Conservation (phyloP, 1,140 invertebrate species). For the Harpegnathos saltator region DNA sequence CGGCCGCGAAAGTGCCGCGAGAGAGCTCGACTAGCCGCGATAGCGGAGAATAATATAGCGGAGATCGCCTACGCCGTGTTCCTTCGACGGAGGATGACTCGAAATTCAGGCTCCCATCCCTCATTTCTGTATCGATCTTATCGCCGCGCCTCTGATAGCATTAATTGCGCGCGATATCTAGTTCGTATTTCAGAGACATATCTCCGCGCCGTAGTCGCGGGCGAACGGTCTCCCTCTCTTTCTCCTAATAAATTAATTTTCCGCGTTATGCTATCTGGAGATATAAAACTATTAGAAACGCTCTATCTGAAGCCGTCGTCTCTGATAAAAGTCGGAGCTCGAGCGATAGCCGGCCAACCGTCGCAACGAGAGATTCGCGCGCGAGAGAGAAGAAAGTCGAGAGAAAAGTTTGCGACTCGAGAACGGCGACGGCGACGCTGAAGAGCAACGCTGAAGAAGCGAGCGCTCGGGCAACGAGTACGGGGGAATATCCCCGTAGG, state of each 20-base stretch:
- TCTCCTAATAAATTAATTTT: conserved; percentile 7
- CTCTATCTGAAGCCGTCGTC: no score
- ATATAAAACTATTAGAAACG: no score
- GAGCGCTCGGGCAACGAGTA: no score
- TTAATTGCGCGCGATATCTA: conserved; percentile 18
- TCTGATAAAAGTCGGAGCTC: no score
- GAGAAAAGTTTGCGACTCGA: no score
- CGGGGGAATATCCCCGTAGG: background rate
- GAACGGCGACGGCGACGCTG: no score
- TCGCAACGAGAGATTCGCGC: no score
- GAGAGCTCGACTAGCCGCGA: background rate
- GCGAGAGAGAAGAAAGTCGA: no score
- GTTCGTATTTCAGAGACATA: conserved; percentile 3
- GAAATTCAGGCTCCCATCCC: conserved; percentile 1
- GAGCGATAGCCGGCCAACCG: no score
- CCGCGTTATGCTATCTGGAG: no score
- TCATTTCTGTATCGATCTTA: background rate
- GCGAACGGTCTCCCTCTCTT: background rate
- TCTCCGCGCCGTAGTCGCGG: background rate
- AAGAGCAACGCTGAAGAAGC: no score
- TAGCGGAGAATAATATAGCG: conserved; percentile 20
- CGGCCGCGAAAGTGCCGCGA: background rate
- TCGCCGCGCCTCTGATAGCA: background rate
- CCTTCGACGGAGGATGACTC: conserved; percentile 17
- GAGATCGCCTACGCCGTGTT: background rate